Base-by-base conservation (phyloP, 2,888 invertebrate species). In the Shargacucullia verbasci region DNA sequence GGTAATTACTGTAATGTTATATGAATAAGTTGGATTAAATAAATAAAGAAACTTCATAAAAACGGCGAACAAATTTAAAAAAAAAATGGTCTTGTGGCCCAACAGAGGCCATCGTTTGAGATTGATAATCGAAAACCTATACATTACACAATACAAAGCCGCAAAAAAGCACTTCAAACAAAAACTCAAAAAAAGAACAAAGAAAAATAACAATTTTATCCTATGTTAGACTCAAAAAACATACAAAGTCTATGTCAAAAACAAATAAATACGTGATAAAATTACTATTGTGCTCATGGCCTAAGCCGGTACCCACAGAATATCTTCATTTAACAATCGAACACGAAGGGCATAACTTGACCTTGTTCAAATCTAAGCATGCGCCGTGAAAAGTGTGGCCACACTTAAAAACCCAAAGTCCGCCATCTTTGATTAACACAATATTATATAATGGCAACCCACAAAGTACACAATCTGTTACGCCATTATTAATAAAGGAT, bases 351-450 rank as follows among this genome's bases (percentile, higher is more conserved):
- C 94, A 94, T 31, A 94, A 66, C 68, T 89, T 94, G 41, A 95
- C 80, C 84, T 93, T 94, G 74, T 95, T 95, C 68, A 95, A 89
- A 73, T 94, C 91, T 75, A 95, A 90, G 81, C 95, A 95, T 5
- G 95, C 94, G 0, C 95, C 95, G 48, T 96, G 96, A 81, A 95
- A 96, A 52, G 94, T 94, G 76, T 96, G 96, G 43, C 95, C 95
- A 78, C 96, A 96, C 52, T 93, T 93, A 82, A 95, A 96, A 44
- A 95, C 94, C 88, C 95, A 95, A 2, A 96, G 81, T 11, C 96
- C 96, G 74, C 95, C 95, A 83, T 95, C 95, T 80, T 94, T 91
- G 27, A 96, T 90, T 40, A 96, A 78, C 46, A 95, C 93, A 50
- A 94, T 93, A 64, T 95, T 95, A 71, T 94, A 91, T 39, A 96